Percentiles rank a stretch among this genome's conserved stretches.
These are phyloP conservation scores for Agapostemon virescens DNA, from an alignment of 2,888 invertebrate species.

Conservation along the genomic window DNA sequence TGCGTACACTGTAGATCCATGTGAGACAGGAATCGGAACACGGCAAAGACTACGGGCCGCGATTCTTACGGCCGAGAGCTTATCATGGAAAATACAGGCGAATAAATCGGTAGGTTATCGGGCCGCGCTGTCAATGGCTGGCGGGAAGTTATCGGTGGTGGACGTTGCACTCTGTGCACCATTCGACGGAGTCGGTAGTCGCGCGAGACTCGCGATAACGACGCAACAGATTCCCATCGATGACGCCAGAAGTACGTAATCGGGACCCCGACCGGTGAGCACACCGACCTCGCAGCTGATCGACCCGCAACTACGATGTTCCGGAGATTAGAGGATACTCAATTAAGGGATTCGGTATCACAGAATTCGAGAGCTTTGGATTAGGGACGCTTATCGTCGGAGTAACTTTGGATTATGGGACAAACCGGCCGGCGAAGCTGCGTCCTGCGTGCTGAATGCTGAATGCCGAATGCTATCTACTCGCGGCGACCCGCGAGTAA, in stretches of 20 bases:
- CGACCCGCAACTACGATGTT: slow-evolving; percentile 63
- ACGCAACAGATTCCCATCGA: slow-evolving; percentile 59
- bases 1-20: neutral
- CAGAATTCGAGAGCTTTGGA: slow-evolving; percentile 70
- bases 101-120: slow-evolving; percentile 54
- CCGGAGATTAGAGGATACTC: slow-evolving; percentile 70
- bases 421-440: slow-evolving; percentile 25
- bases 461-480: slow-evolving; percentile 25
- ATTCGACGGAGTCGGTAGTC: slow-evolving; percentile 30
- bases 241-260: slow-evolving; percentile 57
- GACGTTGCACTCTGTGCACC: slow-evolving; percentile 32
- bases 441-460: slow-evolving; percentile 35
- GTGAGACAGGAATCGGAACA: neutral
- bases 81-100: slow-evolving; percentile 45
- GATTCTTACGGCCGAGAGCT: slow-evolving; percentile 42
- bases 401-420: slow-evolving; percentile 67
- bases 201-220: slow-evolving; percentile 44
- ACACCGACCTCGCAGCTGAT: slow-evolving; percentile 55
- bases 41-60: slow-evolving; percentile 2
- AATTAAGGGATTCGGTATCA: slow-evolving; percentile 71
- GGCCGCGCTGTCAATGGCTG: slow-evolving; percentile 18
- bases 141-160: slow-evolving; percentile 42
- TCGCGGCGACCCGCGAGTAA: slow-evolving; percentile 16
- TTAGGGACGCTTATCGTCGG: slow-evolving; percentile 69
- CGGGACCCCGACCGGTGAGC: slow-evolving; percentile 32